A percentile compares a stretch with the other conserved stretches of the same genome.
These are phyloP conservation scores for Drosophila ironensis DNA, from an alignment of 1,140 invertebrate genomes.

Conservation along the genomic window DNA sequence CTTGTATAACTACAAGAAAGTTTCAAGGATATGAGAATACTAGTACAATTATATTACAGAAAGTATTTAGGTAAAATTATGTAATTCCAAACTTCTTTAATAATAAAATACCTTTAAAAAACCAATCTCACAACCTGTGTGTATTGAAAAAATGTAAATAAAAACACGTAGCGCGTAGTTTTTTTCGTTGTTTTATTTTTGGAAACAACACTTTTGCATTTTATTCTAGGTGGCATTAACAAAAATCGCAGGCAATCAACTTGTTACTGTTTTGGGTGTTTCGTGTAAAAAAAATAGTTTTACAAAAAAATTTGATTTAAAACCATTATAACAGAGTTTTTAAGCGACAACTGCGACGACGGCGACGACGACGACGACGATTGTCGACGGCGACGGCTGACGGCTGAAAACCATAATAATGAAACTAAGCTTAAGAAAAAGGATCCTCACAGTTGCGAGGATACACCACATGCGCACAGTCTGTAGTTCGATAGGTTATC, in stretches of 20 bases:
- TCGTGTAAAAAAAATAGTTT: slow-evolving; percentile 51
- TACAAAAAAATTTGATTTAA: slow-evolving; percentile 73
- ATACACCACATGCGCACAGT: slow-evolving; percentile 55
- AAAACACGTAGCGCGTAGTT: neutral
- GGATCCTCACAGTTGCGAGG: slow-evolving; percentile 14
- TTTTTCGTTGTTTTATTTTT: slow-evolving; percentile 9
- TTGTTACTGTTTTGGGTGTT: slow-evolving; percentile 8
- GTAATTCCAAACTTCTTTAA: too few relatives aligned
- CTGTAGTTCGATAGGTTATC: slow-evolving; percentile 36
- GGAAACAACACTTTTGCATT: slow-evolving; percentile 28
- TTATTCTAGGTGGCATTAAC: slow-evolving; percentile 52
- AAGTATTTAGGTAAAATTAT: too few relatives aligned
- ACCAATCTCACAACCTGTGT: too few relatives aligned
- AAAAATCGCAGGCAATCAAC: slow-evolving; percentile 63
- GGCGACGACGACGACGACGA: neutral
- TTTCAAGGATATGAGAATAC: too few relatives aligned
- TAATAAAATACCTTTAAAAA: too few relatives aligned
- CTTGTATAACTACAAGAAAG: too few relatives aligned
- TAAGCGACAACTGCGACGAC: slow-evolving; percentile 22
- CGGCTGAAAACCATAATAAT: slow-evolving; percentile 31
- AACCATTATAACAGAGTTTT: slow-evolving; percentile 51
- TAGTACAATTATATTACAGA: too few relatives aligned
- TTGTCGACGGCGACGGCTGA: neutral
- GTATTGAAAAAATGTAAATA: too few relatives aligned
- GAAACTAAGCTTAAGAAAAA: slow-evolving; percentile 36